A percentile compares a stretch with the other conserved stretches of the same genome.
phyloP scores from a whole-genome alignment of 1,140 invertebrate species.

The Sarcophaga peregrina region DNA sequence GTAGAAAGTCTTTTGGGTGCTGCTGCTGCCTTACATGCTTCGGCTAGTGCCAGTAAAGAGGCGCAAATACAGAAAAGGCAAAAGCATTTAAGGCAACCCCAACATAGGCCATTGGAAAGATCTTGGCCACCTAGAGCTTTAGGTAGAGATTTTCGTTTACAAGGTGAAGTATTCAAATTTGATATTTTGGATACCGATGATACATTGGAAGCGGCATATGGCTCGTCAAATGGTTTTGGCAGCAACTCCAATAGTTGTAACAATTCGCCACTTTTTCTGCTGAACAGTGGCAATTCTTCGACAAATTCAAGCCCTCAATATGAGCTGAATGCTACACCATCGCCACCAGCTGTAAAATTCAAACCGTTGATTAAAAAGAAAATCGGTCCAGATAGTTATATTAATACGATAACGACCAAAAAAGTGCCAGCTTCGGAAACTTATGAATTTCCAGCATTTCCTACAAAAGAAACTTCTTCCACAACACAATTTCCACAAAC shows the following conservation, averaged over 20 bases:
- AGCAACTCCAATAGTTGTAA: constrained; percentile 49
- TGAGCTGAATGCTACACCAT: constrained; percentile 39
- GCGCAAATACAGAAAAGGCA: constrained; percentile 50
- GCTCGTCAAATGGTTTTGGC: constrained; percentile 45
- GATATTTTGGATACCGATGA: constrained; percentile 81
- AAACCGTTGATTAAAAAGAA: constrained; percentile 72
- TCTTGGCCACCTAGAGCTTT: constrained; percentile 69
- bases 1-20: constrained; percentile 60
- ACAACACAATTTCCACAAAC: constrained; percentile 54
- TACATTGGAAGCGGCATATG: constrained; percentile 48
- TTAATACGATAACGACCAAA: constrained; percentile 72
- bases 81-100: constrained; percentile 56
- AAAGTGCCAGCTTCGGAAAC: constrained; percentile 68
- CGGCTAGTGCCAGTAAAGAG: constrained; percentile 34
- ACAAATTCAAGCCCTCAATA: constrained; percentile 46
- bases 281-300: constrained; percentile 42
- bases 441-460: constrained; percentile 69
- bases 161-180: constrained; percentile 78
- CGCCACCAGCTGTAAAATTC: constrained; percentile 64
- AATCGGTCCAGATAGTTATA: constrained; percentile 76
- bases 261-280: constrained; percentile 53
- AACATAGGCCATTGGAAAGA: constrained; percentile 72
- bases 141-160: constrained; percentile 63
- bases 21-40: constrained; percentile 57
- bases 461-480: constrained; percentile 51